Evolutionary conservation across 2,797 vertebrate species (phyloP).

Genomic region (Amphiprion clarkii): DNA sequence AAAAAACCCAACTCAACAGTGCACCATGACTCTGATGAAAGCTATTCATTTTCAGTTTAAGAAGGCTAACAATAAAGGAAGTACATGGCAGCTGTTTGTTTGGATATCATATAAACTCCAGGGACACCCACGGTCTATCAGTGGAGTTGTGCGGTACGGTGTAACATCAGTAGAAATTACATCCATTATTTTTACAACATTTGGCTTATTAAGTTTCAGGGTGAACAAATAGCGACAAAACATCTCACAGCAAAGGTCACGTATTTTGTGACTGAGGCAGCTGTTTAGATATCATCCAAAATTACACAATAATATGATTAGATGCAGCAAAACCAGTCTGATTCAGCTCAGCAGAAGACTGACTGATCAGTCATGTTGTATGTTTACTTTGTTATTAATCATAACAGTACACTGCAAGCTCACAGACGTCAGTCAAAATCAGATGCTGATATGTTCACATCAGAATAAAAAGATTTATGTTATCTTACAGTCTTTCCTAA

Average conservation of each 20-base stretch:
- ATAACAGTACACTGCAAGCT: no score
- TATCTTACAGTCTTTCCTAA: no score
- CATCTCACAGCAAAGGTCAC: background rate
- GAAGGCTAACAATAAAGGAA: background rate
- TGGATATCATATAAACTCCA: background rate
- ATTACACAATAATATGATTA: background rate
- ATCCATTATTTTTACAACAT: background rate
- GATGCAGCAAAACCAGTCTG: background rate
- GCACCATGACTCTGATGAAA: background rate
- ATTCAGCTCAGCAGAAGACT: background rate
- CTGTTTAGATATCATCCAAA: no score
- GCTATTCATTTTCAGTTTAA: background rate
- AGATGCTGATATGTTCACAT: no score
- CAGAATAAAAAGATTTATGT: no score
- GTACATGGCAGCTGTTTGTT: background rate
- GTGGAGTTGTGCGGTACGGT: background rate
- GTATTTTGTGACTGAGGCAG: background rate
- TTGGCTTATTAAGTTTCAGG: background rate
- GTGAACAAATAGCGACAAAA: background rate
- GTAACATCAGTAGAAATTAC: background rate
- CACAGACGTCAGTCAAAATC: no score
- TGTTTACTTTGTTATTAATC: no score
- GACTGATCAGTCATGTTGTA: no score
- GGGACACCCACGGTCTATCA: background rate
- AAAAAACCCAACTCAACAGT: background rate